Evolutionary conservation across 2,797 vertebrate species (phyloP).

Genomic region (Crenuchus spilurus): DNA sequence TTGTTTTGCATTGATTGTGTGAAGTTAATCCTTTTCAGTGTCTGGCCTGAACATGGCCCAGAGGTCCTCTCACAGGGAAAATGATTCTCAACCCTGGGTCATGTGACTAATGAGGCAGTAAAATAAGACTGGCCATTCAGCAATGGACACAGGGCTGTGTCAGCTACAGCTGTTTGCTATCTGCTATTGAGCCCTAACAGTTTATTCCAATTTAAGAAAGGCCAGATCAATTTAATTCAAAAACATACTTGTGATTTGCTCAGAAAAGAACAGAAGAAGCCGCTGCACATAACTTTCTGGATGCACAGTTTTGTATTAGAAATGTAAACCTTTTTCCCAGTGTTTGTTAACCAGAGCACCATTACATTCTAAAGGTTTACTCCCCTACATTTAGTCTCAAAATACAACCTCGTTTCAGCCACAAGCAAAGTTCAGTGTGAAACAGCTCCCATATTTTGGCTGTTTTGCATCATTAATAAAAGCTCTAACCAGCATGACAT

Average conservation of each 20-base stretch:
- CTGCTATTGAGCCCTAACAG: neutral
- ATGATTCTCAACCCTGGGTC: constrained; percentile 73
- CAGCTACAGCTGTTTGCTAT: constrained; percentile 10
- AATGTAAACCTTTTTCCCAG: neutral
- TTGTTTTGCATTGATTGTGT: constrained; percentile 82
- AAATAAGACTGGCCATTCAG: constrained; percentile 43
- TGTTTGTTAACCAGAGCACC: neutral
- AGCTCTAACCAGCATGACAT: constrained; percentile 58
- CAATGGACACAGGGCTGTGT: constrained; percentile 8
- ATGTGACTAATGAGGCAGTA: constrained; percentile 71
- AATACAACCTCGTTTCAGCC: neutral
- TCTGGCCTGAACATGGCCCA: constrained; percentile 75
- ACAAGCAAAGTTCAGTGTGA: constrained; percentile 2
- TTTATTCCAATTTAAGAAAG: neutral
- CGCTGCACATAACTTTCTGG: neutral
- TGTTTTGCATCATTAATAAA: constrained; percentile 50
- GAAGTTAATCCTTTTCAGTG: constrained; percentile 80
- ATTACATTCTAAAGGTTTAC: neutral
- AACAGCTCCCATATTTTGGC: constrained; percentile 49
- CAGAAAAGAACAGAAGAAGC: neutral
- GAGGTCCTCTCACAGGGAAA: constrained; percentile 82
- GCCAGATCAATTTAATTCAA: neutral
- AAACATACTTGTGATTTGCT: neutral
- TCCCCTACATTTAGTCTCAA: neutral
- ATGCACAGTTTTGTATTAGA: neutral